Evolutionary conservation across 92 coral and sea anemone species (phyloP).

Genomic region (Montipora capitata): DNA sequence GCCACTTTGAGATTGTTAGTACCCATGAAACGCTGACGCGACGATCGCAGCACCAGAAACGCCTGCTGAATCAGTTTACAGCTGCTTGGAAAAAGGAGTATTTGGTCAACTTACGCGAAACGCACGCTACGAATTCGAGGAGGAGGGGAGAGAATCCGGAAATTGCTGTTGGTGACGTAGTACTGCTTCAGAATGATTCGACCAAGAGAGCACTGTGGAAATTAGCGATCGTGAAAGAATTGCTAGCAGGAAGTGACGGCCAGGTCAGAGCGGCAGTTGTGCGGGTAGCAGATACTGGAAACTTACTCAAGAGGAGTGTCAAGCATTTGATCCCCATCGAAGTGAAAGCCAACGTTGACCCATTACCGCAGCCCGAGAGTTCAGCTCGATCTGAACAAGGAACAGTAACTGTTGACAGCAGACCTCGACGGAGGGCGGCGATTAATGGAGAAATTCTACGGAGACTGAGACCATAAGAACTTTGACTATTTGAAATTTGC

Average conservation of each 20-base stretch:
- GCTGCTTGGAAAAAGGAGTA: constrained; percentile 22
- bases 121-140: constrained; percentile 11
- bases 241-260: constrained; percentile 50
- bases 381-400: background rate
- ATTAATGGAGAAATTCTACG: no score
- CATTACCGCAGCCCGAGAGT: background rate
- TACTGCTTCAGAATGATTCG: constrained; percentile 47
- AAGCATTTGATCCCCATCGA: constrained; percentile 29
- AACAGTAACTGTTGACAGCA: no score
- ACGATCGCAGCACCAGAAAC: constrained; percentile 19
- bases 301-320: constrained; percentile 35
- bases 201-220: constrained; percentile 59
- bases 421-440: no score
- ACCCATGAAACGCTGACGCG: constrained; percentile 39
- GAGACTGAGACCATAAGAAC: no score
- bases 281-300: constrained; percentile 3
- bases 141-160: constrained; percentile 16
- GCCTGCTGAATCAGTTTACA: constrained; percentile 28
- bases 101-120: background rate
- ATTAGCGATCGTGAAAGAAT: constrained; percentile 49
- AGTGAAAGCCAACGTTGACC: constrained; percentile 22
- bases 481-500: no score
- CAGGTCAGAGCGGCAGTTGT: constrained; percentile 57
- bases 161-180: constrained; percentile 46
- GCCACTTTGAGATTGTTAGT: constrained; percentile 37